Conservation (phyloP, 2,888 invertebrate species). For the Baronia brevicornis region DNA sequence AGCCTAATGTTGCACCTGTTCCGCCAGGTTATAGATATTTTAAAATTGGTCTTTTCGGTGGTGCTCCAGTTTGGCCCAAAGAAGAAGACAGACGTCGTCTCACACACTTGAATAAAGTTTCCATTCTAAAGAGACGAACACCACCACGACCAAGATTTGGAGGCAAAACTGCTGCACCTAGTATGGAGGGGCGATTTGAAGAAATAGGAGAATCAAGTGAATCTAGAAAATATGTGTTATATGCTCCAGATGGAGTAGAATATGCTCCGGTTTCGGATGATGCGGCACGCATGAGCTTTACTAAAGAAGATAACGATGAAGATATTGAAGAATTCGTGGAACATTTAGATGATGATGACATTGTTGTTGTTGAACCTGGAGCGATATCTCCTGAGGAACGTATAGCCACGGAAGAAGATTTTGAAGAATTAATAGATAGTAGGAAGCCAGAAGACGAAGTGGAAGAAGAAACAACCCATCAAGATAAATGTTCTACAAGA, state of each 20-base stretch:
- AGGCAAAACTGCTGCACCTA: slow-evolving; percentile 43
- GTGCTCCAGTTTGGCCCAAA: slow-evolving; percentile 79
- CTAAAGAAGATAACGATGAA: slow-evolving; percentile 48
- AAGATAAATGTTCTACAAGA: slow-evolving; percentile 58
- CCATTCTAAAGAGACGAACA: slow-evolving; percentile 76
- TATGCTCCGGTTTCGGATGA: slow-evolving; percentile 74
- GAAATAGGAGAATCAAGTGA: slow-evolving; percentile 58
- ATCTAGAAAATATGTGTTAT: slow-evolving; percentile 78
- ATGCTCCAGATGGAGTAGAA: slow-evolving; percentile 77
- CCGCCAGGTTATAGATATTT: slow-evolving; percentile 77
- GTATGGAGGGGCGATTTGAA: slow-evolving; percentile 23
- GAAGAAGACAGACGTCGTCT: slow-evolving; percentile 51
- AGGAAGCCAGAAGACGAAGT: slow-evolving; percentile 73
- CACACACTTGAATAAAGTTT: slow-evolving; percentile 68
- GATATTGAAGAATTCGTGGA: slow-evolving; percentile 51
- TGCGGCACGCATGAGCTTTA: slow-evolving; percentile 49
- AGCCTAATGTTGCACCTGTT: slow-evolving; percentile 69
- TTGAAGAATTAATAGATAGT: slow-evolving; percentile 79
- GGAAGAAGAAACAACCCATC: slow-evolving; percentile 40
- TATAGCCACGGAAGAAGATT: slow-evolving; percentile 79
- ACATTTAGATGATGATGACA: slow-evolving; percentile 75
- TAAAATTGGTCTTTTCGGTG: slow-evolving; percentile 78
- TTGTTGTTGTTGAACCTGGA: slow-evolving; percentile 77
- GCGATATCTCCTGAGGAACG: slow-evolving; percentile 78
- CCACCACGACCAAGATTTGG: slow-evolving; percentile 70